These are phyloP conservation scores for Hyposoter didymator DNA, from an alignment of 2,888 invertebrate genomes.

Conservation along the genomic window DNA sequence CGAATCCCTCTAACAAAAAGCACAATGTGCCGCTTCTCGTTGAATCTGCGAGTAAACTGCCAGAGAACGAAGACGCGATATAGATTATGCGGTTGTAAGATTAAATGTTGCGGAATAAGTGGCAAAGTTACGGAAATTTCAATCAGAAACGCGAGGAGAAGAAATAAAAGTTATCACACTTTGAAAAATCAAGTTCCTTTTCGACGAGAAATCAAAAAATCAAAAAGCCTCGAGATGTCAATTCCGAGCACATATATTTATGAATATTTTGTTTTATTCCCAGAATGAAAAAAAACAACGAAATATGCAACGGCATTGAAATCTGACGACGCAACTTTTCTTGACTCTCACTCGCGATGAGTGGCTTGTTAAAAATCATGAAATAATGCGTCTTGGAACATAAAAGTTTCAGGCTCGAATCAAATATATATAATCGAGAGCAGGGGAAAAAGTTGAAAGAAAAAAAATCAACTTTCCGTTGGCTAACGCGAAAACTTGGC, in stretches of 20 bases:
- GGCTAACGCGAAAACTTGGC: constrained; percentile 46
- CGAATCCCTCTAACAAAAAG: not conserved
- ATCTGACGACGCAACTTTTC: constrained; percentile 23
- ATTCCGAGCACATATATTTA: not conserved
- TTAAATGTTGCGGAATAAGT: not conserved
- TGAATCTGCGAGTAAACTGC: not conserved
- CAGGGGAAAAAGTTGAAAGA: not conserved
- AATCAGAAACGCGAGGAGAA: not conserved
- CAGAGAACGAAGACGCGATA: not conserved
- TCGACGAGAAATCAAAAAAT: not conserved
- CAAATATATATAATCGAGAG: constrained; percentile 1
- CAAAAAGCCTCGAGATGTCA: not conserved
- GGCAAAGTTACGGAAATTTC: not conserved
- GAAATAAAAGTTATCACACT: not conserved
- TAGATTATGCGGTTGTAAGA: not conserved
- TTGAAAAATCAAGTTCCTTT: not conserved
- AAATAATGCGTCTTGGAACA: constrained; percentile 67
- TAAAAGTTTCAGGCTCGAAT: constrained; percentile 63
- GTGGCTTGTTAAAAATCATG: constrained; percentile 69
- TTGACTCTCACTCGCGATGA: constrained; percentile 18
- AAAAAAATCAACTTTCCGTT: not conserved
- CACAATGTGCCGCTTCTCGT: not conserved
- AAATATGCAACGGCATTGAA: constrained; percentile 10
- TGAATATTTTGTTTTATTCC: not conserved
- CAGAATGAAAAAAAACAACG: not conserved